Evolutionary conservation across 2,113 vertebrate species (phyloP).

Genomic region (Entomyzon cyanotis): DNA sequence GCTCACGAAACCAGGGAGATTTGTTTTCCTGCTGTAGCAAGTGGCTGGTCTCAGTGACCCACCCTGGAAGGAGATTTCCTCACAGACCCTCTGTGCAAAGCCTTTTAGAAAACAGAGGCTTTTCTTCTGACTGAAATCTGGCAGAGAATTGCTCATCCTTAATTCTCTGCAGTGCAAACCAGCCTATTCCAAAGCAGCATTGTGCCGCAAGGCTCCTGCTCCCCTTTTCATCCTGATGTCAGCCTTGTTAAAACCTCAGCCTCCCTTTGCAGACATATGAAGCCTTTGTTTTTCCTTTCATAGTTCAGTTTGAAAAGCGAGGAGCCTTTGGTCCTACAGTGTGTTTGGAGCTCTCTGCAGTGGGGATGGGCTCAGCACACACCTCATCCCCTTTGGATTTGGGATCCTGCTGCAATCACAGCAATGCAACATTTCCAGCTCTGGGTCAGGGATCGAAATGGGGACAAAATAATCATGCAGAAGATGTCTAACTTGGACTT

Average conservation of each 20-base stretch:
- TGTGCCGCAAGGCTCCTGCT: background rate
- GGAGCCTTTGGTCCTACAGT: background rate
- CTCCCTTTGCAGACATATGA: background rate
- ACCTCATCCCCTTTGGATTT: background rate
- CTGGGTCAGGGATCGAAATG: background rate
- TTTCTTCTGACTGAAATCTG: background rate
- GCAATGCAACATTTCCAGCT: background rate
- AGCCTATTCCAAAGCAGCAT: background rate
- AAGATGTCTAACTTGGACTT: background rate
- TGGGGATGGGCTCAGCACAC: background rate
- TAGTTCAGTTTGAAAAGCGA: background rate
- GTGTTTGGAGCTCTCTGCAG: background rate
- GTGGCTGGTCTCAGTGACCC: background rate
- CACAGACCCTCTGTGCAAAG: background rate
- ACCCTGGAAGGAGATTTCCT: background rate
- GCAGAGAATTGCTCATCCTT: background rate
- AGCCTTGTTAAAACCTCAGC: background rate
- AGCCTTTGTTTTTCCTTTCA: background rate
- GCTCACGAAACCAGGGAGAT: background rate
- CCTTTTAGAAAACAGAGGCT: background rate
- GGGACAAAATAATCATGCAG: background rate
- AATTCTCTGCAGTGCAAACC: background rate
- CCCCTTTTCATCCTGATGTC: background rate
- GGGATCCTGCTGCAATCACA: background rate
- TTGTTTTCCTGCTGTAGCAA: background rate